A percentile compares a stretch with the other conserved stretches of the same genome.
phyloP scores from a whole-genome alignment of 2,888 invertebrate genomes.

The Neoaliturus tenellus region DNA sequence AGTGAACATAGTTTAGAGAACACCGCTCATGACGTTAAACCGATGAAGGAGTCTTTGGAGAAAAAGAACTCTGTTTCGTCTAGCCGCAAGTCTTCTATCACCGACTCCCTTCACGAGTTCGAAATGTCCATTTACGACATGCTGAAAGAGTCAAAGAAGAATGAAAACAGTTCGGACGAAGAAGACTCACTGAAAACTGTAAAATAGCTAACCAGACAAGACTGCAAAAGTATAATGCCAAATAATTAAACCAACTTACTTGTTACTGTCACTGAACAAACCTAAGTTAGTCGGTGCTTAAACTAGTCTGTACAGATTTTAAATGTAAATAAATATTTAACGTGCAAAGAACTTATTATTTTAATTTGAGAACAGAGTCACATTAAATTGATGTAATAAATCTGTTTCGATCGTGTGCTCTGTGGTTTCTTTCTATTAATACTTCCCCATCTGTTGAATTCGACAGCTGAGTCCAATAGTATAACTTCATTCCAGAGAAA shows the following conservation, averaged over 20 bases:
- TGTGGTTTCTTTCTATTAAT: too few species aligned
- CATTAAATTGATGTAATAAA: too few species aligned
- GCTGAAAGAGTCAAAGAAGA: conserved; percentile 56
- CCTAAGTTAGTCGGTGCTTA: conserved; percentile 44
- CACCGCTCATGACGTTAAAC: background rate
- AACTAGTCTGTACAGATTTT: conserved; percentile 40
- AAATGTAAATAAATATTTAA: too few species aligned
- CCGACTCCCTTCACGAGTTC: conserved; percentile 59
- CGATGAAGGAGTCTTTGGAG: background rate
- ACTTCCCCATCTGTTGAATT: too few species aligned
- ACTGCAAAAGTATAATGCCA: conserved; percentile 32
- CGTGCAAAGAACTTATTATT: too few species aligned
- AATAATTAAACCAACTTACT: conserved; percentile 6
- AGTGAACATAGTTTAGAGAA: background rate
- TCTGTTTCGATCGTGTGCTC: too few species aligned
- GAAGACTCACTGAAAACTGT: conserved; percentile 47
- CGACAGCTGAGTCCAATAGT: too few species aligned
- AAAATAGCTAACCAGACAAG: background rate
- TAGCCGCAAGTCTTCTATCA: conserved; percentile 55
- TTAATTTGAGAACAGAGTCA: too few species aligned
- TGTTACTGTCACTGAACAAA: background rate
- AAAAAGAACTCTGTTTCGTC: conserved; percentile 33
- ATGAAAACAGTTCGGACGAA: conserved; percentile 54
- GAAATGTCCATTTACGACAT: conserved; percentile 59
- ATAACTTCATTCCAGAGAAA: too few species aligned